These are phyloP conservation scores for Coptodon rendalli DNA, from an alignment of 2,113 vertebrate genomes.

Conservation along the genomic window DNA sequence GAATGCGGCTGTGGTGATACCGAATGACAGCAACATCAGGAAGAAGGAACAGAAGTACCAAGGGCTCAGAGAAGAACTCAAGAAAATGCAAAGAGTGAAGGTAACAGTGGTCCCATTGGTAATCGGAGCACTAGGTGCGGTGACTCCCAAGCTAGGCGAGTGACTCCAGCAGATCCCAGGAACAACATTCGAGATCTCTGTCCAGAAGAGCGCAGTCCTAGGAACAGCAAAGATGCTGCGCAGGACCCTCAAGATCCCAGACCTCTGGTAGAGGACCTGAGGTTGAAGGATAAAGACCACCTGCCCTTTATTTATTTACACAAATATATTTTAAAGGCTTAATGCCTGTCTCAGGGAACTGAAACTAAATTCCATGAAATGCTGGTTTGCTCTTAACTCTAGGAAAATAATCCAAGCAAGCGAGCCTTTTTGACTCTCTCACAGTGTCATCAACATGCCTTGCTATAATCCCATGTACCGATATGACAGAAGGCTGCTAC, in stretches of 20 bases:
- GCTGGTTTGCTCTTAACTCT: background rate
- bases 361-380: background rate
- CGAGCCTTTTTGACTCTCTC: background rate
- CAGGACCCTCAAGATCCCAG: background rate
- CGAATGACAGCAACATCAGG: background rate
- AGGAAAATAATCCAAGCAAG: background rate
- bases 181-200: background rate
- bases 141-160: background rate
- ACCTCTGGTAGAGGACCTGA: background rate
- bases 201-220: background rate
- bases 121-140: background rate
- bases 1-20: background rate
- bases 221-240: background rate
- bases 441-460: background rate
- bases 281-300: background rate
- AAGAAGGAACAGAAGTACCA: background rate
- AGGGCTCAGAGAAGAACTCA: background rate
- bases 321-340: background rate
- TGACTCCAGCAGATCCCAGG: background rate
- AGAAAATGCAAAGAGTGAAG: background rate
- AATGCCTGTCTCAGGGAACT: background rate
- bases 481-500: background rate
- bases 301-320: background rate
- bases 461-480: background rate
- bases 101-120: background rate